These are phyloP conservation scores for Centrocercus urophasianus DNA, from an alignment of 2,113 vertebrate genomes.

Conservation along the genomic window DNA sequence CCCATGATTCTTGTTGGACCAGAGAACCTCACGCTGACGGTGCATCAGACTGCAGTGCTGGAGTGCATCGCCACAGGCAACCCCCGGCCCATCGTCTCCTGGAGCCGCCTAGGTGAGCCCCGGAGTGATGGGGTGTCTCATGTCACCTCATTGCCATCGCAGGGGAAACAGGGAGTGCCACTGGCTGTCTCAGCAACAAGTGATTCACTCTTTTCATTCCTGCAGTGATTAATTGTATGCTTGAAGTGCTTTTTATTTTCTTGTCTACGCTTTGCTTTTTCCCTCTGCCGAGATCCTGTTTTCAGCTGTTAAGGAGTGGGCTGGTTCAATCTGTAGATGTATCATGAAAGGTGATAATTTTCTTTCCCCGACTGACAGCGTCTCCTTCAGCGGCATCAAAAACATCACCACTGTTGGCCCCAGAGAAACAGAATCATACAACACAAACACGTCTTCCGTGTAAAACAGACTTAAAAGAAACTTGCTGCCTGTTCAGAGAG, in stretches of 20 bases:
- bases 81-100: conserved; percentile 97
- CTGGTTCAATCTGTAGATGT: conserved; percentile 55
- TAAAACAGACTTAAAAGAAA: conserved; percentile 46
- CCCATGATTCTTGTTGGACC: conserved; percentile 95
- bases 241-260: conserved; percentile 40
- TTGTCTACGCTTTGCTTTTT: not conserved
- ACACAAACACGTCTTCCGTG: conserved; percentile 33
- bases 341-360: conserved; percentile 70
- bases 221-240: conserved; percentile 30
- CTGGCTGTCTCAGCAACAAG: not conserved
- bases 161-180: not conserved
- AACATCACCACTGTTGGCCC: conserved; percentile 51
- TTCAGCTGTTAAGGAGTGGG: conserved; percentile 29
- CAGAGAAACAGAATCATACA: conserved; percentile 19
- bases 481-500: conserved; percentile 3
- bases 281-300: conserved; percentile 34
- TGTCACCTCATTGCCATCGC: not conserved
- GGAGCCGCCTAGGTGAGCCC: conserved; percentile 96
- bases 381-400: conserved; percentile 39
- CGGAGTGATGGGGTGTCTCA: not conserved
- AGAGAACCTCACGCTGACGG: conserved; percentile 96
- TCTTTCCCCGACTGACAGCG: conserved; percentile 45
- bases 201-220: not conserved
- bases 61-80: conserved; percentile 98
- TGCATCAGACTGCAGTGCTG: conserved; percentile 97